These are phyloP conservation scores for Ericerus pela DNA, from an alignment of 1,140 invertebrate species.

Conservation along the genomic window DNA sequence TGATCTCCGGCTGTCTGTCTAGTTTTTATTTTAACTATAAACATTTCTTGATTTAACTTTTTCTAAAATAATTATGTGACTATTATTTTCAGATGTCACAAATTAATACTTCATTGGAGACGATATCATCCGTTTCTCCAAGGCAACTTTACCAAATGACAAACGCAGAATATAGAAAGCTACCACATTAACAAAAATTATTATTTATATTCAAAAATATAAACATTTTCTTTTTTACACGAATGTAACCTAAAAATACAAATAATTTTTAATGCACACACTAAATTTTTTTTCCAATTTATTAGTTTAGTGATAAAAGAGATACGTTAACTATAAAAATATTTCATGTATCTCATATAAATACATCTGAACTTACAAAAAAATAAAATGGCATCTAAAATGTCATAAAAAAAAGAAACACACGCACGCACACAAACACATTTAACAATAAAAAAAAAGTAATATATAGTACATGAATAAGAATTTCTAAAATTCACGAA, in stretches of 20 bases:
- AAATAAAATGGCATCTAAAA: not conserved
- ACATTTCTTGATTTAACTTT: no score
- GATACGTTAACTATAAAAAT: not conserved
- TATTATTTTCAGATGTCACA: no score
- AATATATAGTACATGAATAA: not conserved
- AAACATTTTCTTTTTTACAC: constrained; percentile 2
- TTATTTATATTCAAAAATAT: constrained; percentile 3
- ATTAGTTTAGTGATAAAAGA: not conserved
- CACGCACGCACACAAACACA: constrained; percentile 1
- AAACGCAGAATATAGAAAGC: no score
- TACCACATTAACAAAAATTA: not conserved
- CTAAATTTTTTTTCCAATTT: not conserved
- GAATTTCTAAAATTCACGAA: not conserved
- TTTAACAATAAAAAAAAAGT: not conserved
- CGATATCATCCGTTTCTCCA: no score
- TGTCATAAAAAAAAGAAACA: no score
- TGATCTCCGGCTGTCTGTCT: no score
- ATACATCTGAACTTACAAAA: not conserved
- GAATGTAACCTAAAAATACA: not conserved
- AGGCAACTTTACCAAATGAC: no score
- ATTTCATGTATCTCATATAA: not conserved
- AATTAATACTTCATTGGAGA: no score
- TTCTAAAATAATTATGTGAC: no score
- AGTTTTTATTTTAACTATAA: no score
- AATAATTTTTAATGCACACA: not conserved